Evolutionary conservation across 1,140 invertebrate species (phyloP).

Genomic region (Orussus abietinus): DNA sequence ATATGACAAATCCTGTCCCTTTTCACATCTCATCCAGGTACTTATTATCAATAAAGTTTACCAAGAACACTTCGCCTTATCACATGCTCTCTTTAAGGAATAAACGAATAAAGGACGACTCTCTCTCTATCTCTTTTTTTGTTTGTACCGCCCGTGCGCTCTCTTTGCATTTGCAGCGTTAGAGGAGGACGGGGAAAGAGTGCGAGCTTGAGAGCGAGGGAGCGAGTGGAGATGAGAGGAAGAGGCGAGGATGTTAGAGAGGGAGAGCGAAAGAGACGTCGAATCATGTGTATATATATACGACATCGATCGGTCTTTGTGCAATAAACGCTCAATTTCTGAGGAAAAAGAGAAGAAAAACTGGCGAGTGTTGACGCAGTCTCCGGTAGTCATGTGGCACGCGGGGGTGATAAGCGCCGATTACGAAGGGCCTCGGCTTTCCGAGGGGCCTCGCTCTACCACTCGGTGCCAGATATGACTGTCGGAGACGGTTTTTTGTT

Average conservation of each 20-base stretch:
- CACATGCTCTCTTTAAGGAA: constrained; percentile 6
- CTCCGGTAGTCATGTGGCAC: constrained; percentile 48
- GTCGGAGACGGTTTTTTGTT: constrained; percentile 48
- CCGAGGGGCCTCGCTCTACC: too few species aligned
- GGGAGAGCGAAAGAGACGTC: constrained; percentile 14
- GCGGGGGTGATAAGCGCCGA: too few species aligned
- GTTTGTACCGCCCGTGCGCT: constrained; percentile 34
- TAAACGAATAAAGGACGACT: constrained; percentile 5
- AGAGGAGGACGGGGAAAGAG: too few species aligned
- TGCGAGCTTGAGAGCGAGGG: constrained; percentile 22
- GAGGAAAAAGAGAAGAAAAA: constrained; percentile 30
- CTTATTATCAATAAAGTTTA: constrained; percentile 32
- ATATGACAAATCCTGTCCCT: constrained; percentile 34
- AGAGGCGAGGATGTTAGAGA: constrained; percentile 13
- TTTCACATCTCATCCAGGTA: constrained; percentile 38
- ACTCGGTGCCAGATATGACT: constrained; percentile 52
- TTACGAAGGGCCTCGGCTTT: too few species aligned
- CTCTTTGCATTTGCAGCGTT: too few species aligned
- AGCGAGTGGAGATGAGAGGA: constrained; percentile 12
- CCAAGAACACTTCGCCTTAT: constrained; percentile 25
- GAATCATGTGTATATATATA: constrained; percentile 39
- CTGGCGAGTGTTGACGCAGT: constrained; percentile 39
- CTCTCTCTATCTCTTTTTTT: constrained; percentile 25
- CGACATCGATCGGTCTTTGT: constrained; percentile 38
- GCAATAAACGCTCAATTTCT: constrained; percentile 45